Evolutionary conservation across 1,140 invertebrate genomes (phyloP).

Genomic region (Delia radicum): DNA sequence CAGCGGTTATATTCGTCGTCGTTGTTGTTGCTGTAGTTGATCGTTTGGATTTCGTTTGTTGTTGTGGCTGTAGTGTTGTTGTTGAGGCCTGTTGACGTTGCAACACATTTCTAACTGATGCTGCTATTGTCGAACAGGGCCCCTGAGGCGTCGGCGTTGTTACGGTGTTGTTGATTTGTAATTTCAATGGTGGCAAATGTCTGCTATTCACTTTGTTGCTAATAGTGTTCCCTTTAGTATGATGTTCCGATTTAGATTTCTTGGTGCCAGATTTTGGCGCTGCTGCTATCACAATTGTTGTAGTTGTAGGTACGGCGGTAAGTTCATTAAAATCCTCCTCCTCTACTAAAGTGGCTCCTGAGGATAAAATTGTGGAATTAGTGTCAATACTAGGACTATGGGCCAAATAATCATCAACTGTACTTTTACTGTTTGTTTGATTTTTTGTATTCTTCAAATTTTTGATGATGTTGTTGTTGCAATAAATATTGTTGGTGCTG

Average conservation of each 20-base stretch:
- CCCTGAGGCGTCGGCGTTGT: not conserved
- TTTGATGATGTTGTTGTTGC: constrained; percentile 32
- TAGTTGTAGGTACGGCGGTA: constrained; percentile 30
- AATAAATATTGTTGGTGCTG: constrained; percentile 25
- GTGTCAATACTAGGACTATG: constrained; percentile 41
- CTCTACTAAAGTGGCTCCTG: constrained; percentile 53
- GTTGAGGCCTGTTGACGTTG: constrained; percentile 39
- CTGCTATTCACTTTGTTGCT: not conserved
- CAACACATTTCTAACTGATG: constrained; percentile 38
- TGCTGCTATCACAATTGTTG: constrained; percentile 10
- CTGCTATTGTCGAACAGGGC: constrained; percentile 24
- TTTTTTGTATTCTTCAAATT: constrained; percentile 28
- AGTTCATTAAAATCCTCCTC: constrained; percentile 52
- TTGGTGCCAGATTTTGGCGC: not conserved
- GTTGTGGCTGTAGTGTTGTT: constrained; percentile 33
- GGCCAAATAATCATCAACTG: constrained; percentile 38
- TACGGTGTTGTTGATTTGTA: not conserved
- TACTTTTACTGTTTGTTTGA: constrained; percentile 29
- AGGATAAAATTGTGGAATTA: constrained; percentile 53
- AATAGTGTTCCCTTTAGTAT: not conserved
- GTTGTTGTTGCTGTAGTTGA: constrained; percentile 14
- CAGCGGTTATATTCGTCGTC: constrained; percentile 39
- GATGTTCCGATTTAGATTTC: not conserved
- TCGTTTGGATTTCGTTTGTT: constrained; percentile 25
- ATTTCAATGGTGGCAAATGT: constrained; percentile 27